A percentile compares a stretch with the other conserved stretches of the same genome.
These are phyloP conservation scores for Sebastes diaconus DNA, from an alignment of 2,797 vertebrate species.

Conservation along the genomic window DNA sequence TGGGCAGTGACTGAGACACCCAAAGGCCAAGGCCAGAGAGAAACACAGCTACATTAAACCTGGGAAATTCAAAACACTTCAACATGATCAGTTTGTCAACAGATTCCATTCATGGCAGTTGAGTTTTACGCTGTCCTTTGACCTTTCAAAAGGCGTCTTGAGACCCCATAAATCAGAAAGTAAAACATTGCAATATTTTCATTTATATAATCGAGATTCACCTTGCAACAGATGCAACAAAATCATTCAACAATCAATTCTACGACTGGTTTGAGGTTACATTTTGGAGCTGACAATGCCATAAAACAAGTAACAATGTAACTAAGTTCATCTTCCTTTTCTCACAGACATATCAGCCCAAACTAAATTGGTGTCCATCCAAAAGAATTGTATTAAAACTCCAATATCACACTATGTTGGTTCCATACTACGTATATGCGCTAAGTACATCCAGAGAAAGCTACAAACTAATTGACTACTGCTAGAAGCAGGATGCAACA, in stretches of 20 bases:
- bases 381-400: conserved; percentile 64
- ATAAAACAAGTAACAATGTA: conserved; percentile 73
- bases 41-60: conserved; percentile 92
- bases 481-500: conserved; percentile 56
- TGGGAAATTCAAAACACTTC: conserved; percentile 90
- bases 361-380: conserved; percentile 76
- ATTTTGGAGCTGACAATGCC: conserved; percentile 79
- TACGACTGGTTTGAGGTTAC: conserved; percentile 76
- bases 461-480: conserved; percentile 58
- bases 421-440: conserved; percentile 52
- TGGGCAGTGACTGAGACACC: conserved; percentile 92
- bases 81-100: conserved; percentile 94
- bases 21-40: conserved; percentile 93
- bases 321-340: conserved; percentile 72
- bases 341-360: conserved; percentile 76
- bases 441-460: conserved; percentile 61
- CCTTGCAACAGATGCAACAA: conserved; percentile 95
- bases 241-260: conserved; percentile 78
- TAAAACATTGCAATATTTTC: conserved; percentile 88
- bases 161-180: conserved; percentile 82
- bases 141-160: conserved; percentile 81
- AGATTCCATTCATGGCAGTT: conserved; percentile 81
- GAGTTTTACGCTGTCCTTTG: conserved; percentile 88
- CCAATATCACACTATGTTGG: conserved; percentile 65
- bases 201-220: conserved; percentile 89